These are phyloP conservation scores for Rynchops niger DNA, from an alignment of 2,113 vertebrate species.

Conservation along the genomic window DNA sequence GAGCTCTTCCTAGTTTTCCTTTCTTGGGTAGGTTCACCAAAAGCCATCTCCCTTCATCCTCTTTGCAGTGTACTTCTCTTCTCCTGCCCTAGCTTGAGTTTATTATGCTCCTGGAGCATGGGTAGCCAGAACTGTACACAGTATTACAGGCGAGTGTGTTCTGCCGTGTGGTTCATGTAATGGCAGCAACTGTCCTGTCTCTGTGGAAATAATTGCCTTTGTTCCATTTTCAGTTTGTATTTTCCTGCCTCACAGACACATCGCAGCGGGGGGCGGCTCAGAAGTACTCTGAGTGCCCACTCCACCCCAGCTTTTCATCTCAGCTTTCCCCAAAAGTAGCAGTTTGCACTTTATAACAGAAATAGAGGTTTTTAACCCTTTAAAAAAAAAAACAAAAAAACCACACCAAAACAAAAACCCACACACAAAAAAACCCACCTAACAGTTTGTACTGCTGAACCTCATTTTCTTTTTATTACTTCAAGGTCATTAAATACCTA, in stretches of 20 bases:
- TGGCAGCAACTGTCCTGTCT: not conserved
- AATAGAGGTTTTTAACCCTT: not conserved
- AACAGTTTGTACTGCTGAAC: not conserved
- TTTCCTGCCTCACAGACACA: not conserved
- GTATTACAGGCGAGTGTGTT: not conserved
- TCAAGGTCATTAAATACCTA: not conserved
- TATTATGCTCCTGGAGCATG: fast-evolving
- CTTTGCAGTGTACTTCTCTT: not conserved
- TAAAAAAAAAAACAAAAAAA: not conserved
- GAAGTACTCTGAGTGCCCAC: not conserved
- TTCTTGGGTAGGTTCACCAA: not conserved
- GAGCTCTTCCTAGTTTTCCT: not conserved
- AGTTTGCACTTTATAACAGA: not conserved
- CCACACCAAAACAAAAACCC: no score
- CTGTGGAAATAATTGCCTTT: not conserved
- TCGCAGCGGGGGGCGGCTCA: not conserved
- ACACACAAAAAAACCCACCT: no score
- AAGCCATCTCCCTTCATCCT: fast-evolving
- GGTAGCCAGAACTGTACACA: not conserved
- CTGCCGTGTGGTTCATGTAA: not conserved
- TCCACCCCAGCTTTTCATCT: not conserved
- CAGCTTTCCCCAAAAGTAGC: not conserved
- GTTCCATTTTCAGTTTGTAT: not conserved
- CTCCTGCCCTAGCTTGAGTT: not conserved
- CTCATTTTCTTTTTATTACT: not conserved